phyloP scores from a whole-genome alignment of 2,888 invertebrate species.

The Drosophila kuntzei region DNA sequence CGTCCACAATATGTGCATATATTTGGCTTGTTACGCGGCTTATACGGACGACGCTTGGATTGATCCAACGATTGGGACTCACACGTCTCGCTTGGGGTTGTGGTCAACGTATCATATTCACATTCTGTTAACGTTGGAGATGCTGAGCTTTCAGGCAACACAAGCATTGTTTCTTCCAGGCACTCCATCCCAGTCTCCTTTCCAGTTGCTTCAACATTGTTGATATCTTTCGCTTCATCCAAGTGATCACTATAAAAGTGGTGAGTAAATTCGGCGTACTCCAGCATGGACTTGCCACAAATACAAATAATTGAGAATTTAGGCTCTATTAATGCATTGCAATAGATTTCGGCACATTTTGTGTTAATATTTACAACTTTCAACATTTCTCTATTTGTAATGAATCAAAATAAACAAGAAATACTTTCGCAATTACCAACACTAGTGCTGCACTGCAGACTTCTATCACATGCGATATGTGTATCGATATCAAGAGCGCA shows the following conservation, averaged over 20 bases:
- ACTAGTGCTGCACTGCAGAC: background rate
- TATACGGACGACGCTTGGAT: constrained; percentile 46
- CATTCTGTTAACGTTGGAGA: constrained; percentile 4
- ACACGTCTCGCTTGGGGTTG: constrained; percentile 5
- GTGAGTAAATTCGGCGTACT: constrained; percentile 46
- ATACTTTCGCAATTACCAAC: constrained; percentile 4
- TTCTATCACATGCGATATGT: background rate
- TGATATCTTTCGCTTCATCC: background rate
- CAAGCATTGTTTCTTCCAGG: constrained; percentile 23
- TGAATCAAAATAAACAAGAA: constrained; percentile 20
- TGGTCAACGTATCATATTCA: constrained; percentile 8
- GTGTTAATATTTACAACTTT: constrained; percentile 30
- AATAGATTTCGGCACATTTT: constrained; percentile 72
- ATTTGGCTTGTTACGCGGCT: constrained; percentile 57
- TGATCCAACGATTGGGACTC: constrained; percentile 26
- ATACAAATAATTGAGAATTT: constrained; percentile 58
- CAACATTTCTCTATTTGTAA: constrained; percentile 18
- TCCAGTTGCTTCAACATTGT: background rate
- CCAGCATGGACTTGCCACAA: constrained; percentile 49
- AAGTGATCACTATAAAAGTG: constrained; percentile 59
- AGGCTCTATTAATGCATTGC: constrained; percentile 30
- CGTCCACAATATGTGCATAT: constrained; percentile 67
- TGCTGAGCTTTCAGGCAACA: constrained; percentile 4
- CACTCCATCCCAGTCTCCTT: background rate
- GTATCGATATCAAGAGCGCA: constrained; percentile 16